A percentile compares a stretch with the other conserved stretches of the same genome.
Conservation (phyloP, 2,888 invertebrate species). For the Philopedon plagiatum region DNA sequence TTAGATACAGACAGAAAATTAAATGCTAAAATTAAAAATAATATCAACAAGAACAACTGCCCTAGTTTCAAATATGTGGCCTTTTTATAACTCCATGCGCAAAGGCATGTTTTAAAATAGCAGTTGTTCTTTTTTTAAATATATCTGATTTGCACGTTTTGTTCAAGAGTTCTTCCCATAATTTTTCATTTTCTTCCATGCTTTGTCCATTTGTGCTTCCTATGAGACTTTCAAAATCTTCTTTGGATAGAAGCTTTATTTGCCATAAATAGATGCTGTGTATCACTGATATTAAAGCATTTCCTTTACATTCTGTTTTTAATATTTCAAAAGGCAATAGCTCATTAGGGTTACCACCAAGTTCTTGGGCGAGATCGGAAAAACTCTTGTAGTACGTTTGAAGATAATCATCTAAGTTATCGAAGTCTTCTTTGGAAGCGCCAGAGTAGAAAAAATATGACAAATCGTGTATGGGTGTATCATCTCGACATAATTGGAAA, state of each 20-base stretch:
- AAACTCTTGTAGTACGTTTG: constrained; percentile 42
- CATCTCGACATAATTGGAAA: constrained; percentile 48
- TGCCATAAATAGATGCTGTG: constrained; percentile 26
- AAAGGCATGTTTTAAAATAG: constrained; percentile 28
- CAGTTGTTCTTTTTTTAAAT: constrained; percentile 16
- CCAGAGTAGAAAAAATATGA: constrained; percentile 57
- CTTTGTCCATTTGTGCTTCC: not conserved
- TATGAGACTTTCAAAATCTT: not conserved
- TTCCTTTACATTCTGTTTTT: constrained; percentile 43
- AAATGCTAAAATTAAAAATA: too few species aligned
- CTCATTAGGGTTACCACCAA: constrained; percentile 23
- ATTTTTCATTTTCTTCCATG: not conserved
- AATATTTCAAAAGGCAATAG: constrained; percentile 36
- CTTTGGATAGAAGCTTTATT: constrained; percentile 33
- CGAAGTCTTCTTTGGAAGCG: constrained; percentile 34
- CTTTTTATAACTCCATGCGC: constrained; percentile 32
- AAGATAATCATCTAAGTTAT: constrained; percentile 37
- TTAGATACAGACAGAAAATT: too few species aligned
- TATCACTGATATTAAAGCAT: constrained; percentile 36
- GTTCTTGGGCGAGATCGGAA: not conserved
- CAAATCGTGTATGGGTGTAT: constrained; percentile 58
- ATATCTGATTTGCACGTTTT: constrained; percentile 1
- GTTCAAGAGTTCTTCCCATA: not conserved
- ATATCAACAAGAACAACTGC: not conserved
- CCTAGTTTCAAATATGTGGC: not conserved